Percentiles rank a stretch among this genome's conserved stretches.
These are phyloP conservation scores for Lepidurus couesii DNA, from an alignment of 1,140 invertebrate genomes.

Conservation along the genomic window DNA sequence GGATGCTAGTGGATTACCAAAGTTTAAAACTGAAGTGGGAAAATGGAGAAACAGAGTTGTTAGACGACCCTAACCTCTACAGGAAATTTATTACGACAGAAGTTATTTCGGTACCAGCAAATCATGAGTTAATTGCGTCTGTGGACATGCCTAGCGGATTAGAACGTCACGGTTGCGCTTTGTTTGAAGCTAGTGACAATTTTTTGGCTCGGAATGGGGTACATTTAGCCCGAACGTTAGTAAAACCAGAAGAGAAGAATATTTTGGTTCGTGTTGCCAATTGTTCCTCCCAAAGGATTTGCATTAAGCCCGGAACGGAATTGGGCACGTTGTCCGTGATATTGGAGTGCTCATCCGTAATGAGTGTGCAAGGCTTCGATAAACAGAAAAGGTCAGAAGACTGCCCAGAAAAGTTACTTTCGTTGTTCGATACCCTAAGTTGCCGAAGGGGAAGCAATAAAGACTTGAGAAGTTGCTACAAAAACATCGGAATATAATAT, in stretches of 20 bases:
- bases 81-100: not conserved
- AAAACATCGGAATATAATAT: not conserved
- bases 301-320: not conserved
- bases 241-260: not conserved
- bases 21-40: not conserved
- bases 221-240: not conserved
- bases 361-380: not conserved
- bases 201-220: not conserved
- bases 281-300: not conserved
- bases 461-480: not conserved
- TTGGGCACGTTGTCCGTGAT: not conserved
- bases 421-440: not conserved
- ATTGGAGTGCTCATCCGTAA: not conserved
- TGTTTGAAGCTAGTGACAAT: not conserved
- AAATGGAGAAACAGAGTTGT: not conserved
- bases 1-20: not conserved
- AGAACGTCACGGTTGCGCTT: not conserved
- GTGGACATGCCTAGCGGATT: not conserved
- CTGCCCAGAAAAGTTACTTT: not conserved
- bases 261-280: not conserved
- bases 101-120: not conserved
- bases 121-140: not conserved
- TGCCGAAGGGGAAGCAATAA: not conserved
- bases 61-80: not conserved
- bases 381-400: not conserved